Evolutionary conservation across 2,797 vertebrate genomes (phyloP).

Genomic region (Alcedo atthis): DNA sequence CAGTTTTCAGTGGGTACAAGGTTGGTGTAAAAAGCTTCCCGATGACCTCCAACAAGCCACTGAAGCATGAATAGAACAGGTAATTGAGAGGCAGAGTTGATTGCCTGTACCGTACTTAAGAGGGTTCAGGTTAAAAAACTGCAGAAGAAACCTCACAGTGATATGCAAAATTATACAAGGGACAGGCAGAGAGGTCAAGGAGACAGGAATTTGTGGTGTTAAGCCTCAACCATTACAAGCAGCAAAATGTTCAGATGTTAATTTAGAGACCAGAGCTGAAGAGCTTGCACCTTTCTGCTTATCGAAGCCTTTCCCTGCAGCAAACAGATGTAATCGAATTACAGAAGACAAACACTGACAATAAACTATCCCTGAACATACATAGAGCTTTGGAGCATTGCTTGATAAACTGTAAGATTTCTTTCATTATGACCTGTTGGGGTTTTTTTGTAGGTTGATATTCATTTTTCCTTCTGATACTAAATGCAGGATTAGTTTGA

Average conservation of each 20-base stretch:
- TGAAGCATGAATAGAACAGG: conserved; percentile 49
- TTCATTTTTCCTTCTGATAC: not conserved
- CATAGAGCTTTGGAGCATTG: not conserved
- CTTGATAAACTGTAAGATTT: not conserved
- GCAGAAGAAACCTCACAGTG: not conserved
- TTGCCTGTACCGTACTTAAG: not conserved
- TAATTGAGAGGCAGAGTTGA: conserved; percentile 44
- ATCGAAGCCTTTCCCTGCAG: not conserved
- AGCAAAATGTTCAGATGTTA: not conserved
- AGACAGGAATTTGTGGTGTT: not conserved
- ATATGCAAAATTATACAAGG: fast-evolving
- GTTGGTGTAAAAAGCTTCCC: conserved; percentile 42
- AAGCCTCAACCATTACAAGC: not conserved
- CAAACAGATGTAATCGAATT: not conserved
- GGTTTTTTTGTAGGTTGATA: not conserved
- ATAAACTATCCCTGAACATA: not conserved
- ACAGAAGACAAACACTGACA: not conserved
- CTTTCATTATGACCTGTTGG: not conserved
- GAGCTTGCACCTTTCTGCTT: not conserved
- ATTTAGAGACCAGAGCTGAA: not conserved
- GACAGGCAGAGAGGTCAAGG: not conserved
- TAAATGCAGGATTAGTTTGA: not conserved
- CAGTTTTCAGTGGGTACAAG: not conserved
- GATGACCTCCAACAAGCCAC: conserved; percentile 27
- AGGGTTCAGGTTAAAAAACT: conserved; percentile 20